Evolutionary conservation across 2,113 vertebrate species (phyloP).

Genomic region (Bubo blakistoni): DNA sequence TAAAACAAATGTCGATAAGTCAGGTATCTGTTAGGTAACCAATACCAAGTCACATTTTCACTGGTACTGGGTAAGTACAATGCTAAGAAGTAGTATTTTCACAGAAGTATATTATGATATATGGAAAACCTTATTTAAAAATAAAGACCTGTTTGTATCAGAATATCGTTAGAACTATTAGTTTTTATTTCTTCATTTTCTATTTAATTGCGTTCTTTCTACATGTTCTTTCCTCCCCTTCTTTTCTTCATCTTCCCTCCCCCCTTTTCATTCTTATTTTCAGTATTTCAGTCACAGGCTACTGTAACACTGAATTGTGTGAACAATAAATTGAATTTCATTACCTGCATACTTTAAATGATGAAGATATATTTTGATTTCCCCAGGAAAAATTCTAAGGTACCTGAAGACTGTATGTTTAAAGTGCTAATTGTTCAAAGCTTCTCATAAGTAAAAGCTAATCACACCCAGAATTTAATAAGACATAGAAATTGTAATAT

Average conservation of each 20-base stretch:
- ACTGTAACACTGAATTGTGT: slow-evolving; percentile 6
- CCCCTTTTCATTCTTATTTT: neutral
- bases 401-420: neutral
- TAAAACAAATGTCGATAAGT: neutral
- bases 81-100: neutral
- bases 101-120: neutral
- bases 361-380: slow-evolving; percentile 19
- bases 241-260: neutral
- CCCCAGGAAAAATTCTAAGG: neutral
- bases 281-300: neutral
- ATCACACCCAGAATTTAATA: neutral
- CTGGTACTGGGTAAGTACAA: neutral
- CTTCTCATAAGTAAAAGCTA: neutral
- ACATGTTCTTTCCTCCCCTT: neutral
- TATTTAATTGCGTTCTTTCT: neutral
- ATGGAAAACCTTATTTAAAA: neutral
- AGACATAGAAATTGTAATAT: neutral
- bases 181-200: neutral
- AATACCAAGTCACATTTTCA: neutral
- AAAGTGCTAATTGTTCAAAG: neutral
- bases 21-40: neutral
- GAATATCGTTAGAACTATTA: neutral
- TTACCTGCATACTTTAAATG: slow-evolving; percentile 9
- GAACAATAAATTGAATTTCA: slow-evolving; percentile 1
- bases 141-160: neutral